These are phyloP conservation scores for Chymomyza costata DNA, from an alignment of 1,140 invertebrate genomes.

Conservation along the genomic window DNA sequence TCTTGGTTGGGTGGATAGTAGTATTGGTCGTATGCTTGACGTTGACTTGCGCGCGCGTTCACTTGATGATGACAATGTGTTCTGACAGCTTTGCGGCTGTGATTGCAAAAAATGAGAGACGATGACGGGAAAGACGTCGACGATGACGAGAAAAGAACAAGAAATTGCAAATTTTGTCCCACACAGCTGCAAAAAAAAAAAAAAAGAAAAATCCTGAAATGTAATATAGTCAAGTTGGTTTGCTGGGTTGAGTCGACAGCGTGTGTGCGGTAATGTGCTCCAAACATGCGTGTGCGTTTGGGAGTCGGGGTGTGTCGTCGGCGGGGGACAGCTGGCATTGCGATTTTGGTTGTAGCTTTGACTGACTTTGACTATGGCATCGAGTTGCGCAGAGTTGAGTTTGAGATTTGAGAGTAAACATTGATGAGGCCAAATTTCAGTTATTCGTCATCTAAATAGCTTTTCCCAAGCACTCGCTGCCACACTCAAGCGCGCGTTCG, in stretches of 20 bases:
- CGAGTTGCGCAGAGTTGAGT: constrained; percentile 19
- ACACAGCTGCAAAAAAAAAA: background rate
- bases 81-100: constrained; percentile 62
- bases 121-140: constrained; percentile 62
- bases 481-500: constrained; percentile 17
- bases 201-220: constrained; percentile 52
- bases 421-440: constrained; percentile 71
- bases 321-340: background rate
- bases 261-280: constrained; percentile 13
- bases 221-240: constrained; percentile 55
- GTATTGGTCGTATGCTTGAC: too few species aligned
- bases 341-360: background rate
- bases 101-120: constrained; percentile 68
- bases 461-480: constrained; percentile 36
- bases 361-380: background rate
- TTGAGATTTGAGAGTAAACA: constrained; percentile 48
- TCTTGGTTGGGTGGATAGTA: background rate
- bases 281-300: constrained; percentile 3
- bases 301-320: constrained; percentile 2
- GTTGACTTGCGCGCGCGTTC: constrained; percentile 20
- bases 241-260: constrained; percentile 13
- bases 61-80: constrained; percentile 66
- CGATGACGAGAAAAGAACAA: constrained; percentile 59
- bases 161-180: constrained; percentile 52
- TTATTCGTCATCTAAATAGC: constrained; percentile 71